A percentile compares a stretch with the other conserved stretches of the same genome.
These are phyloP conservation scores for Menidia beryllina DNA, from an alignment of 2,113 vertebrate species.

Conservation along the genomic window DNA sequence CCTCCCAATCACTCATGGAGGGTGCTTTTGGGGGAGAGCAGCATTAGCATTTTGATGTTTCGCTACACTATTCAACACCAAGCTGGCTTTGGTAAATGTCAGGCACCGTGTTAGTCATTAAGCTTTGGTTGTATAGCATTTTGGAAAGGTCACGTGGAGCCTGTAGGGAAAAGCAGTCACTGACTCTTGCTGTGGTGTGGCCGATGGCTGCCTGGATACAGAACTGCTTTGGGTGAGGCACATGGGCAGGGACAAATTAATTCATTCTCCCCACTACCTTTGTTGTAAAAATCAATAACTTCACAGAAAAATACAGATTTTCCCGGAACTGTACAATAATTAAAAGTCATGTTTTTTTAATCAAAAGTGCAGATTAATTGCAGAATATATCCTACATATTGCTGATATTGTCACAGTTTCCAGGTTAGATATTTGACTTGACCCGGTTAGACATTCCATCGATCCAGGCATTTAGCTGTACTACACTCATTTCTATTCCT, in stretches of 20 bases:
- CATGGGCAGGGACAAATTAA: slow-evolving; percentile 20
- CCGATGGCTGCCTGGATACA: slow-evolving; percentile 17
- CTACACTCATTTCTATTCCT: no score
- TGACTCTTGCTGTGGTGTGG: slow-evolving; percentile 39
- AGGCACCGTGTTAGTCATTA: slow-evolving; percentile 76
- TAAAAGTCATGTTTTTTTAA: no score
- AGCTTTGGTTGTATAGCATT: slow-evolving; percentile 60
- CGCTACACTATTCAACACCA: slow-evolving; percentile 48
- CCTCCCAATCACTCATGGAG: slow-evolving; percentile 8
- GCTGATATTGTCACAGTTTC: no score
- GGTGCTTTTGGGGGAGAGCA: slow-evolving; percentile 32
- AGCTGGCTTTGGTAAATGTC: slow-evolving; percentile 78
- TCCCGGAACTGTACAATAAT: not conserved
- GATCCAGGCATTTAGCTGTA: no score
- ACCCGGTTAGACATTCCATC: no score
- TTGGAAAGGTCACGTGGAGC: slow-evolving; percentile 77
- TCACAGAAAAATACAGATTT: no score
- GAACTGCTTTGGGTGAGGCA: slow-evolving; percentile 8
- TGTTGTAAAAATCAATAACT: not conserved
- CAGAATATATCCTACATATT: not conserved
- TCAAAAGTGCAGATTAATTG: not conserved
- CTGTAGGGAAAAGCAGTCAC: slow-evolving; percentile 52
- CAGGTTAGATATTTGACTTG: no score
- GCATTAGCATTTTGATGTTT: slow-evolving; percentile 65
- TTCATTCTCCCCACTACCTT: slow-evolving; percentile 17